These are phyloP conservation scores for Kryptopterus vitreolus DNA, from an alignment of 2,797 vertebrate genomes.

Conservation along the genomic window DNA sequence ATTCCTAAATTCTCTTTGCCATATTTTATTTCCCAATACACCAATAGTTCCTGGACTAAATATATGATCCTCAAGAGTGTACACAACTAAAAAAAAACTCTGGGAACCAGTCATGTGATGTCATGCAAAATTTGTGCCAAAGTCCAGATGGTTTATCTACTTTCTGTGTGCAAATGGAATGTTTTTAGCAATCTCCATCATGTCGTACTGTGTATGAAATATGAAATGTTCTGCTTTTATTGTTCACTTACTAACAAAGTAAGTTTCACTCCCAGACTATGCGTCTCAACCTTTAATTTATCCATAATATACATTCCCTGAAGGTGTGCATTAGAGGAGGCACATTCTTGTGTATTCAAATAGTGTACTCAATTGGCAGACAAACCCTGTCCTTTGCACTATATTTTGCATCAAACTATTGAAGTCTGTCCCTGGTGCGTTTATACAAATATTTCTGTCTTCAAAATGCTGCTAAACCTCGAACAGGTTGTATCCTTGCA, in stretches of 20 bases:
- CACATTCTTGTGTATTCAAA: constrained; percentile 7
- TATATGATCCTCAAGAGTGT: not conserved
- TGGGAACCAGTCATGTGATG: not conserved
- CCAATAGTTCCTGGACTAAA: not conserved
- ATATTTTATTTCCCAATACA: not conserved
- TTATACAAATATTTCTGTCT: not conserved
- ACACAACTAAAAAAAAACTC: not conserved
- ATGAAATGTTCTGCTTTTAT: not conserved
- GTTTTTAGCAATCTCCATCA: too few relatives aligned
- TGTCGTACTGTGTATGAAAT: not conserved
- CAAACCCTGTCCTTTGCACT: constrained; percentile 10
- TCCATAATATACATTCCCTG: not conserved
- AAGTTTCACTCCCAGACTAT: not conserved
- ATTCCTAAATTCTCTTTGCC: not conserved
- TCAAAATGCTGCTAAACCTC: not conserved
- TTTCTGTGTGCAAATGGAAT: too few relatives aligned
- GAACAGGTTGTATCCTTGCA: not conserved
- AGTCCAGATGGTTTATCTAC: not conserved
- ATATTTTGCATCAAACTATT: not conserved
- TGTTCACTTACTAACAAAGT: not conserved
- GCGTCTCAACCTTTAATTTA: not conserved
- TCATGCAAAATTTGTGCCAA: not conserved
- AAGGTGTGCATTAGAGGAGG: not conserved
- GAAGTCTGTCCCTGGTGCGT: not conserved
- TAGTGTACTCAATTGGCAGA: not conserved